Evolutionary conservation across 2,888 invertebrate species (phyloP).

Genomic region (Nebria salina): DNA sequence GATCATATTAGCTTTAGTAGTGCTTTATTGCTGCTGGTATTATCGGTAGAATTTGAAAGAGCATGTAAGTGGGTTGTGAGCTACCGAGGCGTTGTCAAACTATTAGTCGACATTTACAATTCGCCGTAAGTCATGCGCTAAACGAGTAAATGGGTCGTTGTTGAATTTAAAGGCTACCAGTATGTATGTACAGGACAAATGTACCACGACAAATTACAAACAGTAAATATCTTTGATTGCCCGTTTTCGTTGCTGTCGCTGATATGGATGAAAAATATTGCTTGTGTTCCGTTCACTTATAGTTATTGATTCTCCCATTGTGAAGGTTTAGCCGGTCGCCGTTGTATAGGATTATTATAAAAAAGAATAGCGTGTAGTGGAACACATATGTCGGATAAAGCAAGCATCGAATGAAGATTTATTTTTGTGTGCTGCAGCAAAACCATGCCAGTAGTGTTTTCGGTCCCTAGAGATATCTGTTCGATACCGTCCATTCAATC

Average conservation of each 20-base stretch:
- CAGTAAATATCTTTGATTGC: slow-evolving; percentile 9
- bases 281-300: slow-evolving; percentile 19
- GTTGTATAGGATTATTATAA: slow-evolving; percentile 15
- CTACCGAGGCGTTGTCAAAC: not conserved
- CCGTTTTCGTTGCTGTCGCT: not conserved
- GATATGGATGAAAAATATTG: slow-evolving; percentile 17
- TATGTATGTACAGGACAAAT: not conserved
- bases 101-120: not conserved
- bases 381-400: slow-evolving; percentile 11
- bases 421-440: slow-evolving; percentile 8
- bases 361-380: slow-evolving; percentile 5
- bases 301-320: slow-evolving; percentile 22
- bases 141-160: not conserved
- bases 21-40: slow-evolving; percentile 10
- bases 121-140: not conserved
- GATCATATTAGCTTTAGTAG: not conserved
- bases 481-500: slow-evolving; percentile 19
- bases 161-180: not conserved
- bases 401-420: slow-evolving; percentile 2
- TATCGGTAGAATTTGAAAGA: not conserved
- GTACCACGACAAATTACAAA: slow-evolving; percentile 7
- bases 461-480: slow-evolving; percentile 26
- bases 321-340: not conserved
- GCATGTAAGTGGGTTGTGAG: not conserved
- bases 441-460: slow-evolving; percentile 14